These are phyloP conservation scores for Carcina quercana DNA, from an alignment of 2,888 invertebrate genomes.

Conservation along the genomic window DNA sequence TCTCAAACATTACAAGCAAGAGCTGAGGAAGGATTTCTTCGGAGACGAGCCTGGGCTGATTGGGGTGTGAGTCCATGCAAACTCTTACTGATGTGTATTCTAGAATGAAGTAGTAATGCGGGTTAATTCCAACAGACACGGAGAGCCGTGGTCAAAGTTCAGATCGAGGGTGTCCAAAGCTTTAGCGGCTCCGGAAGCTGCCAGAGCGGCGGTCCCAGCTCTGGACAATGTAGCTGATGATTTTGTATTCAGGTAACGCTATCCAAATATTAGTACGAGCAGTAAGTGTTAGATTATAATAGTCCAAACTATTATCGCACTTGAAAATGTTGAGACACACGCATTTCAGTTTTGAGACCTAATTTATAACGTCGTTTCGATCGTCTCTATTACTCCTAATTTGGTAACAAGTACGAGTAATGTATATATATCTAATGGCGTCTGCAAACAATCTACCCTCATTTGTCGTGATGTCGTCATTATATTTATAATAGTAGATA, in stretches of 20 bases:
- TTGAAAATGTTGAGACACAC: too few species aligned
- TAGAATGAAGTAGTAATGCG: background rate
- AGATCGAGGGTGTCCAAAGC: conserved; percentile 89
- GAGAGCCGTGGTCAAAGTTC: conserved; percentile 89
- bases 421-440: too few species aligned
- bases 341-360: too few species aligned
- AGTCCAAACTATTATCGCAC: too few species aligned
- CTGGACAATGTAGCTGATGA: conserved; percentile 84
- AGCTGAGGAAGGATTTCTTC: conserved; percentile 80
- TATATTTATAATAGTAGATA: too few species aligned
- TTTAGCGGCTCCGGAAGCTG: conserved; percentile 85
- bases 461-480: too few species aligned
- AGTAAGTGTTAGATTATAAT: background rate
- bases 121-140: conserved; percentile 76
- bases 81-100: background rate
- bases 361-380: too few species aligned
- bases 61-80: conserved; percentile 80
- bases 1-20: conserved; percentile 81
- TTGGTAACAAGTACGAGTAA: too few species aligned
- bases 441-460: too few species aligned
- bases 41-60: conserved; percentile 82
- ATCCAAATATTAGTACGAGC: too few species aligned
- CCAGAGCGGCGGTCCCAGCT: conserved; percentile 82
- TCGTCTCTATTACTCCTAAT: too few species aligned
- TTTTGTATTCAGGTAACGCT: conserved; percentile 80